Conservation (phyloP, 2,113 vertebrate genomes). For the Sphaerodactylus townsendi region DNA sequence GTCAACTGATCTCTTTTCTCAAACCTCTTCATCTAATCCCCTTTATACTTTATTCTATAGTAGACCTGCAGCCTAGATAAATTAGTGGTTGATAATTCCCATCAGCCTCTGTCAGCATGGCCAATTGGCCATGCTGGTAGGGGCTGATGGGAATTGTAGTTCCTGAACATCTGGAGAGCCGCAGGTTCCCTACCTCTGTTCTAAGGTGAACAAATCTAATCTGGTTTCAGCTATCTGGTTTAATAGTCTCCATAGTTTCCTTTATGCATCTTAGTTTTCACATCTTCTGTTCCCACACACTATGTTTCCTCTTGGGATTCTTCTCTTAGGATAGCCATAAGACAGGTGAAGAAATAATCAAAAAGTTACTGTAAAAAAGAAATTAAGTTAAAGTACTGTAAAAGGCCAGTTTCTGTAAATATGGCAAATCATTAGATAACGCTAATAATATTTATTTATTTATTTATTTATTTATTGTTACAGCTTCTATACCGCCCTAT, state of each 20-base stretch:
- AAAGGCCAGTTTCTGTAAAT: not conserved
- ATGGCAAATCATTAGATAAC: not conserved
- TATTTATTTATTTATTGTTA: too few species aligned
- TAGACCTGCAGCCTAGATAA: too few species aligned
- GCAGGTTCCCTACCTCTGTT: too few species aligned
- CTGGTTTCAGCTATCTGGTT: too few species aligned
- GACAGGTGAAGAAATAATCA: not conserved
- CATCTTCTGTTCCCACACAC: not conserved
- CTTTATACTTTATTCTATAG: not conserved
- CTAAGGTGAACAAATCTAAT: too few species aligned
- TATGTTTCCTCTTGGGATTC: not conserved
- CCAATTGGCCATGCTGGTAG: too few species aligned
- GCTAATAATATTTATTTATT: not conserved
- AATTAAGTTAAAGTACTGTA: not conserved
- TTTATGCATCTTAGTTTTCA: not conserved
- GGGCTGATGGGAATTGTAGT: too few species aligned
- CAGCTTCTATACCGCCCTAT: too few species aligned
- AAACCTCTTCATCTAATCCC: not conserved
- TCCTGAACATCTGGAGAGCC: too few species aligned
- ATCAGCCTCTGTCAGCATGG: too few species aligned
- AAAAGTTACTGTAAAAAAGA: not conserved
- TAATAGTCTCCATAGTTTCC: not conserved
- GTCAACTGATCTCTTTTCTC: not conserved
- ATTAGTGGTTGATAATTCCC: too few species aligned
- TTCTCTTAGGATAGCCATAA: not conserved